A percentile compares a stretch with the other conserved stretches of the same genome.
phyloP scores from a whole-genome alignment of 1,140 invertebrate genomes.

The Papilio polytes region DNA sequence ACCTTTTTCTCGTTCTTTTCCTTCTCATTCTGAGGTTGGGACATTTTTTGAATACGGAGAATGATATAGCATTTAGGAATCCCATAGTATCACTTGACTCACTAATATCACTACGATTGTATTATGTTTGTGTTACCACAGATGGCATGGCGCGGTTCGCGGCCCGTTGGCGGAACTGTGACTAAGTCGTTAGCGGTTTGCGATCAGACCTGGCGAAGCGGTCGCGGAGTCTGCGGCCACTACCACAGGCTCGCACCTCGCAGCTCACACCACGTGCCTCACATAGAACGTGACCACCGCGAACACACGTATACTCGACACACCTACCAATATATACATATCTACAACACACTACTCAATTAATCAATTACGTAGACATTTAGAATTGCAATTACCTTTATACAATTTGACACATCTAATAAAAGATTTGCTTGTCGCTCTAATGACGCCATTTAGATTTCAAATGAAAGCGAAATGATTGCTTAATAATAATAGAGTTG shows the following conservation, averaged over 20 bases:
- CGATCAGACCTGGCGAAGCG: constrained; percentile 46
- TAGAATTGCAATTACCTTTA: background rate
- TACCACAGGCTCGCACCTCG: constrained; percentile 36
- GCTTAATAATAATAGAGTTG: background rate
- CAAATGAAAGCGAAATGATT: constrained; percentile 9
- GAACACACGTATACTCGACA: background rate
- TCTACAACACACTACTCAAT: background rate
- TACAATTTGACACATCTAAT: constrained; percentile 10
- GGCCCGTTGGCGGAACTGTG: constrained; percentile 61
- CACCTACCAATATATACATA: background rate
- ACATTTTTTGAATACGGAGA: constrained; percentile 77
- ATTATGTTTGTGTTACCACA: constrained; percentile 55
- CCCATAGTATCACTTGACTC: constrained; percentile 72
- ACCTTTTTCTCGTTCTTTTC: constrained; percentile 54
- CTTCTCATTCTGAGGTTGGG: constrained; percentile 68
- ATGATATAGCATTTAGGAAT: constrained; percentile 68
- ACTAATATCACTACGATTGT: constrained; percentile 57
- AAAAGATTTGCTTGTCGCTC: background rate
- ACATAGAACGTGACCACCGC: constrained; percentile 44
- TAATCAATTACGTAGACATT: constrained; percentile 5
- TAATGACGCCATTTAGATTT: constrained; percentile 4
- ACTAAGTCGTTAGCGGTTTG: constrained; percentile 68
- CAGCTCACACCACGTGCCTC: constrained; percentile 48
- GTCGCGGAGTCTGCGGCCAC: constrained; percentile 45
- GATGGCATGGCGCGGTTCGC: constrained; percentile 59